Conservation (phyloP, 2,888 invertebrate genomes). For the Protophormia terraenovae region DNA sequence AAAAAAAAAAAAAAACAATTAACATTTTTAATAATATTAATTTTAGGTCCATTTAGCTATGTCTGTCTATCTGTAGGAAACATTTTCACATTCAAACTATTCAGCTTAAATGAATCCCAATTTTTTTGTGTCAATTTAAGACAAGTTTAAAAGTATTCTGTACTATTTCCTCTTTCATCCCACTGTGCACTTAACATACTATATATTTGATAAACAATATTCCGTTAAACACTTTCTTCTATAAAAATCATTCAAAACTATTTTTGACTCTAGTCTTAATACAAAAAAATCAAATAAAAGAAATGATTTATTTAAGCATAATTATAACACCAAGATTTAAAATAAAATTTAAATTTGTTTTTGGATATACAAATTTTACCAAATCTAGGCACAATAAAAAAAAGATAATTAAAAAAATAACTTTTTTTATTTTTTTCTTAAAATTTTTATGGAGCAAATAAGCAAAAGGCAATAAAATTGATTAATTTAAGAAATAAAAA, state of each 20-base stretch:
- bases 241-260: conserved; percentile 4
- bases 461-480: not conserved
- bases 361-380: no score
- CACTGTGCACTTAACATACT: conserved; percentile 7
- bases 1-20: no score
- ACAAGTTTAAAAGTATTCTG: not conserved
- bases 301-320: not conserved
- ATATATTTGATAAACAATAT: conserved; percentile 16
- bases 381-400: no score
- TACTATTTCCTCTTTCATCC: not conserved
- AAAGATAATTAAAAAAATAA: no score
- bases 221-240: conserved; percentile 45
- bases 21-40: no score
- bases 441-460: conserved; percentile 1
- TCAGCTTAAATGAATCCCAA: no score
- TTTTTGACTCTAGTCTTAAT: not conserved
- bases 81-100: no score
- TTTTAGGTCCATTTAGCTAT: no score
- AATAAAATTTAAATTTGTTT: not conserved
- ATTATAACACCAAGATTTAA: conserved; percentile 1
- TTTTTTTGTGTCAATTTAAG: no score
- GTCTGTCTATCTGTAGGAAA: no score
- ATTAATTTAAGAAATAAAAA: not conserved
- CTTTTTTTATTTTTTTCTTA: conserved; percentile 12
- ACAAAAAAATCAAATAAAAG: not conserved